Evolutionary conservation across 2,888 invertebrate species (phyloP), one percentile per base, ranked within the genome.

Genomic region (Abrostola triplasia): DNA sequence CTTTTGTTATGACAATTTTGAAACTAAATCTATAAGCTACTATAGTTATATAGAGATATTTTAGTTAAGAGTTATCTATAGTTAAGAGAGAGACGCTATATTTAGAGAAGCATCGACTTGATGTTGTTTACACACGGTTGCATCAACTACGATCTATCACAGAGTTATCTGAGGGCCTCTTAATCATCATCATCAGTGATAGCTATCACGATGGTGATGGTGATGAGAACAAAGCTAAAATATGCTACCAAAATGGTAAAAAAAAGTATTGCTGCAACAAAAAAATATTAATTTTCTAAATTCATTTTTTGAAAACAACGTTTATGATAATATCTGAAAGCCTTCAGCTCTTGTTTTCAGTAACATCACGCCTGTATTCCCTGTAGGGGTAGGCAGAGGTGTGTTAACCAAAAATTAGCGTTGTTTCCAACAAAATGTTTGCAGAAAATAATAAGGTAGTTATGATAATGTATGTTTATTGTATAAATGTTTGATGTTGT

Each of bases 21-120:
- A 24, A 24, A 24, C 24, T 2, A 24, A 24, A 24, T 24, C 24
- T 24, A 2, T 24, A 4, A 4, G 24, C 24, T 24, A 24, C 24
- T 4, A 24, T 24, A n/a, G n/a, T n/a, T n/a, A n/a, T n/a, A n/a
- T n/a, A n/a, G n/a, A n/a, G n/a, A n/a, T n/a, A n/a, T n/a, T n/a
- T n/a, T n/a, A n/a, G n/a, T n/a, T n/a, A n/a, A n/a, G n/a, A n/a
- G n/a, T n/a, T n/a, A n/a, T n/a, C n/a, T n/a, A n/a, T n/a, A n/a
- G n/a, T n/a, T n/a, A n/a, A n/a, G n/a, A n/a, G n/a, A n/a, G n/a
- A n/a, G n/a, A n/a, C n/a, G n/a, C n/a, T n/a, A n/a, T n/a, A 60
- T 68, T 65, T 59, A 42, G 73, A 83, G 81, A 68, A 79, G 80
- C 77, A 77, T 85, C 64, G 77, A 79, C 57, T 70, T 60, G 41